These are phyloP conservation scores for Bombus vancouverensis DNA, from an alignment of 1,140 invertebrate species.

Conservation along the genomic window DNA sequence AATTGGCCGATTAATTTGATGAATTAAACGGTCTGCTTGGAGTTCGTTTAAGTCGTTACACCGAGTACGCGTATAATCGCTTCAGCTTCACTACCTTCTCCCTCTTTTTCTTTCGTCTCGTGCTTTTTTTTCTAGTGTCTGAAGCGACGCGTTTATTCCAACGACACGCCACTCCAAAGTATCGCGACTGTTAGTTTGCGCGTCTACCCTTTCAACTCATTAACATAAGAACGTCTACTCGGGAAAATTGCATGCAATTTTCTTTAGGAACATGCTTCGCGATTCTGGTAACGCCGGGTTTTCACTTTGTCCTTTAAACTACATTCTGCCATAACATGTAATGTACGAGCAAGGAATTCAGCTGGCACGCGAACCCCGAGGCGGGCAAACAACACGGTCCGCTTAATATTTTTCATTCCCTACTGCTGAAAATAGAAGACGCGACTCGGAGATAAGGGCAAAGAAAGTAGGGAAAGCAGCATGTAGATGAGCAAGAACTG, in stretches of 20 bases:
- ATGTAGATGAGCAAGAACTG: constrained; percentile 56
- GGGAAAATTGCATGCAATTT: constrained; percentile 3
- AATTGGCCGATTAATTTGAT: constrained; percentile 46
- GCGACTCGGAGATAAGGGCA: constrained; percentile 24
- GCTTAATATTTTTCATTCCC: constrained; percentile 57
- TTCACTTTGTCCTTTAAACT: constrained; percentile 10
- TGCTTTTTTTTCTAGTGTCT: background rate
- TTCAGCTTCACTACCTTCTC: constrained; percentile 1
- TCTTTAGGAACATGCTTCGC: constrained; percentile 5
- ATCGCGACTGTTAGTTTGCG: background rate
- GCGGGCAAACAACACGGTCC: constrained; percentile 11
- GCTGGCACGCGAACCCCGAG: background rate
- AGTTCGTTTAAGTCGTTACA: constrained; percentile 48
- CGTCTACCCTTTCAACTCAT: background rate
- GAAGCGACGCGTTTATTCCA: background rate
- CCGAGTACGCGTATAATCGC: constrained; percentile 30
- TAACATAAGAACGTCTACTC: constrained; percentile 1
- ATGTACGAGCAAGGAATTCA: constrained; percentile 14
- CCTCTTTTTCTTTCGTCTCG: too few species aligned
- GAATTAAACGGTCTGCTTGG: constrained; percentile 48
- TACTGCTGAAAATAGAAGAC: background rate
- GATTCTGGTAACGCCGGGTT: background rate
- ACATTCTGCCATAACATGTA: background rate
- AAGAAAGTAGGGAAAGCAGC: constrained; percentile 31
- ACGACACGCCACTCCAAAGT: background rate